Evolutionary conservation across 2,797 vertebrate genomes (phyloP).

Genomic region (Hybognathus amarus): DNA sequence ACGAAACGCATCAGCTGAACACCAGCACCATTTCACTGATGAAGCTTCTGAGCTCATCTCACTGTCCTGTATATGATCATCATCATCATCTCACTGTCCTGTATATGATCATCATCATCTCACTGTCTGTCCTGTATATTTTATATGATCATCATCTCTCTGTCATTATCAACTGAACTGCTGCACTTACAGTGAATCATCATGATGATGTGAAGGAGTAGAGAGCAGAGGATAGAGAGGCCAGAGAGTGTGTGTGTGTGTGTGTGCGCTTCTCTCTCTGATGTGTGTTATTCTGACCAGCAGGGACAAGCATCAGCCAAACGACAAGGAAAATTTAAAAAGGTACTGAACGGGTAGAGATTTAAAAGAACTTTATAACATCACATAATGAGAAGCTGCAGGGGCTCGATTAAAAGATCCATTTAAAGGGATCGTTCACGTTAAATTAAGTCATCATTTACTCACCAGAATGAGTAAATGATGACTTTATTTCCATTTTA

Average conservation of each 20-base stretch:
- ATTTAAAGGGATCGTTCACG: neutral
- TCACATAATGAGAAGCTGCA: neutral
- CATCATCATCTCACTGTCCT: no score
- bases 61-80: no score
- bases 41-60: neutral
- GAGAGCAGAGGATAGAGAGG: conserved; percentile 47
- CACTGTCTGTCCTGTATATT: no score
- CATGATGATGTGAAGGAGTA: conserved; percentile 39
- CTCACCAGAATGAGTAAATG: neutral
- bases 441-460: neutral
- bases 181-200: conserved; percentile 6
- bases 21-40: neutral
- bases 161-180: neutral
- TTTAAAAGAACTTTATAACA: conserved; percentile 40
- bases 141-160: no score
- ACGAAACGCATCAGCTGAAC: no score
- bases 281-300: conserved; percentile 99
- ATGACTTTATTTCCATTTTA: neutral
- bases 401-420: neutral
- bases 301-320: conserved; percentile 99
- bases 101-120: no score
- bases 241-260: conserved; percentile 50
- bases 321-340: conserved; percentile 99
- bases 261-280: conserved; percentile 73
- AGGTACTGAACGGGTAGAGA: conserved; percentile 96